Percentiles rank a stretch among this genome's conserved stretches.
Conservation (phyloP, 2,113 vertebrate genomes). For the Marcusenius ussheri region DNA sequence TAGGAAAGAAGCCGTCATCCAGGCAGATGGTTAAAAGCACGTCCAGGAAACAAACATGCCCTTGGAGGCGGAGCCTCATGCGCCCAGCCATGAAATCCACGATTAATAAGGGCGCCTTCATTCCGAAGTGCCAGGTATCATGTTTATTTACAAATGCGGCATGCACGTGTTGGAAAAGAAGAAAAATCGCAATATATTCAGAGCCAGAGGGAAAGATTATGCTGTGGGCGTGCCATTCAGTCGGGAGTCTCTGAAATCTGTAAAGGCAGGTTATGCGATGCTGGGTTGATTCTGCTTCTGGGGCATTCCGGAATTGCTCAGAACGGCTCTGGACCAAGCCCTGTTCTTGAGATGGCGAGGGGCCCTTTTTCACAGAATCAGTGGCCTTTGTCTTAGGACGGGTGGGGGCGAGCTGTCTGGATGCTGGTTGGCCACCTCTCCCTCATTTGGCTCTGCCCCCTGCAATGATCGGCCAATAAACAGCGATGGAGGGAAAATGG, state of each 20-base stretch:
- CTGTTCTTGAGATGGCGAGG: background rate
- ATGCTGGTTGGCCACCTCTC: background rate
- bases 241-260: background rate
- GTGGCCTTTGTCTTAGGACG: background rate
- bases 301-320: too few relatives aligned
- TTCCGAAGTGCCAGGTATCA: background rate
- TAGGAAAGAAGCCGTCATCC: conserved; percentile 4
- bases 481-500: background rate
- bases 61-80: background rate
- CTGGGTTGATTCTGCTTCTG: background rate
- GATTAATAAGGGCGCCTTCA: background rate
- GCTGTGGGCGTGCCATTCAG: background rate
- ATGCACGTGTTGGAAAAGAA: background rate
- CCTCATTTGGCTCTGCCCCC: background rate
- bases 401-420: background rate
- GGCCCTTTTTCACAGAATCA: too few relatives aligned
- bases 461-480: background rate
- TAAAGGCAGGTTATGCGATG: background rate
- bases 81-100: background rate
- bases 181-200: background rate
- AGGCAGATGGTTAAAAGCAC: conserved; percentile 19
- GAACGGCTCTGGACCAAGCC: background rate
- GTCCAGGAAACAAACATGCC: conserved; percentile 1
- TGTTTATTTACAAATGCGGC: background rate
- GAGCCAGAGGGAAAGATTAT: background rate